Evolutionary conservation across 2,113 vertebrate species (phyloP).

Genomic region (Leucoraja erinaceus): DNA sequence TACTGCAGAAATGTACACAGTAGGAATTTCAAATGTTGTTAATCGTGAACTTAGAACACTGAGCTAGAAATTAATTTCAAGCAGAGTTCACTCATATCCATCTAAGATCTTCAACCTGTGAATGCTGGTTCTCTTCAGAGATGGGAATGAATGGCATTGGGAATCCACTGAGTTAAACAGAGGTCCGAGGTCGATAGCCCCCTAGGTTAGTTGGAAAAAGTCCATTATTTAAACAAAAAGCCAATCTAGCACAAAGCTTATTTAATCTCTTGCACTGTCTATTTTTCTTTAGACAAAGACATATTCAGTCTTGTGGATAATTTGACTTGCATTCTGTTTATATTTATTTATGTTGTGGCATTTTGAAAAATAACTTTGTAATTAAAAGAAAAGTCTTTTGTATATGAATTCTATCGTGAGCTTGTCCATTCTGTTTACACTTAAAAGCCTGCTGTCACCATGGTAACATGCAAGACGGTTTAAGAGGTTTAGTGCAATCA

Average conservation of each 20-base stretch:
- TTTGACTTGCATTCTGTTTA: background rate
- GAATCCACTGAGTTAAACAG: background rate
- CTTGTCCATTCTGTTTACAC: background rate
- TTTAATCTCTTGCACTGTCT: background rate
- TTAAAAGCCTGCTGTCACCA: background rate
- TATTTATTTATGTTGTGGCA: slow-evolving; percentile 10
- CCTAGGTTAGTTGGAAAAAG: background rate
- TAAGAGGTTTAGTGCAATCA: background rate
- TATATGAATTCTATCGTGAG: background rate
- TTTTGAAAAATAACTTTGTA: background rate
- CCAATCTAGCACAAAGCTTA: background rate
- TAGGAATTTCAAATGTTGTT: slow-evolving; percentile 6
- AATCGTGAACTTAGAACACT: background rate
- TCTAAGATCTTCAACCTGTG: background rate
- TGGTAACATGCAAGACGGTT: background rate
- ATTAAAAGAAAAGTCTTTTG: slow-evolving; percentile 4
- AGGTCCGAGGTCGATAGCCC: background rate
- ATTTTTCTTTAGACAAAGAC: background rate
- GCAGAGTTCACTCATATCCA: background rate
- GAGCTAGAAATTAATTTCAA: background rate
- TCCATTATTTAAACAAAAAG: background rate
- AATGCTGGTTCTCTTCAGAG: background rate
- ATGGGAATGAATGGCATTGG: background rate
- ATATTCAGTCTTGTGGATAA: slow-evolving; percentile 4
- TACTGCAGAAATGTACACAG: too few relatives aligned